phyloP scores from a whole-genome alignment of 2,797 vertebrate species.

The Sebastes taczanowskii region DNA sequence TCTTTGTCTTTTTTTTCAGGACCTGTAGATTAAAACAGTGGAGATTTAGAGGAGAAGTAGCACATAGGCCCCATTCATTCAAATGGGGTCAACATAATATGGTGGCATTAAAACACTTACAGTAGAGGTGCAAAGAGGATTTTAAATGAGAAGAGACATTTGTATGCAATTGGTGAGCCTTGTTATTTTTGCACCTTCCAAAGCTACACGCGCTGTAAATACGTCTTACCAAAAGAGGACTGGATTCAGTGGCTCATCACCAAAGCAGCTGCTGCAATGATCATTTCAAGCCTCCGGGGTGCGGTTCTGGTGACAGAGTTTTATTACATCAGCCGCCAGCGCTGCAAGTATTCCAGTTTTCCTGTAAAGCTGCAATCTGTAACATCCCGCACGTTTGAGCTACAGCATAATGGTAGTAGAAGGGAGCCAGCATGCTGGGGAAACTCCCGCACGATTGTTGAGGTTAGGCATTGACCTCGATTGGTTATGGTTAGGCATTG shows the following conservation, averaged over 20 bases:
- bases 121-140: conserved; percentile 5
- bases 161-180: not conserved
- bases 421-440: too few species aligned
- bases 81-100: not conserved
- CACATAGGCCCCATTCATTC: not conserved
- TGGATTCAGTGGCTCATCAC: conserved; percentile 10
- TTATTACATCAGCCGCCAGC: conserved; percentile 26
- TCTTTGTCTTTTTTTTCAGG: not conserved
- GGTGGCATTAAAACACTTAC: conserved; percentile 6
- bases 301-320: conserved; percentile 42
- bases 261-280: conserved; percentile 52
- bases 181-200: not conserved
- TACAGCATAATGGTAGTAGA: not conserved
- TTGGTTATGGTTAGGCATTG: too few species aligned
- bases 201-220: not conserved
- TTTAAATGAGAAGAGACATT: not conserved
- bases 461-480: too few species aligned
- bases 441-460: too few species aligned
- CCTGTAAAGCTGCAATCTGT: conserved; percentile 13
- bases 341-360: conserved; percentile 12
- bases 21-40: not conserved
- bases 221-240: conserved; percentile 11
- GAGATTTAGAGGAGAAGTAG: not conserved
- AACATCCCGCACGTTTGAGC: not conserved
- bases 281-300: conserved; percentile 47